These are phyloP conservation scores for Elysia chlorotica DNA, from an alignment of 1,140 invertebrate genomes.

Conservation along the genomic window DNA sequence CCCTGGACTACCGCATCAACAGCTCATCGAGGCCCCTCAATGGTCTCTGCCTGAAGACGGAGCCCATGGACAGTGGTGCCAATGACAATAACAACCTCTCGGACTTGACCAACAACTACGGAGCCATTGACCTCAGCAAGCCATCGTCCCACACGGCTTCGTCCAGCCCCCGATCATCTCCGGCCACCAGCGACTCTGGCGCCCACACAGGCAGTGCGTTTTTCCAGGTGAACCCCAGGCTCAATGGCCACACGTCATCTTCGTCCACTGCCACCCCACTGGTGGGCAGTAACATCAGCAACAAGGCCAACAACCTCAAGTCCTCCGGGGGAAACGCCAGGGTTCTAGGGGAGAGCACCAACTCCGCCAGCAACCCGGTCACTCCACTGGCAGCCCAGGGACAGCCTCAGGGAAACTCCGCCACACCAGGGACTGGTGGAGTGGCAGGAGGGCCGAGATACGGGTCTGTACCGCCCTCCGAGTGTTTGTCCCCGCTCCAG, in stretches of 20 bases:
- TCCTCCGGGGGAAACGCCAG: too few relatives aligned
- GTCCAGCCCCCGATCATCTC: conserved; percentile 43
- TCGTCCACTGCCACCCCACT: conserved; percentile 22
- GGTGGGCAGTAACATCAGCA: conserved; percentile 25
- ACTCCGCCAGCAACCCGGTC: too few relatives aligned
- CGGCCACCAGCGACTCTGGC: conserved; percentile 34
- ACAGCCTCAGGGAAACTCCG: too few relatives aligned
- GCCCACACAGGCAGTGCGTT: conserved; percentile 81
- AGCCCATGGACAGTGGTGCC: conserved; percentile 46
- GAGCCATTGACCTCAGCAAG: conserved; percentile 52
- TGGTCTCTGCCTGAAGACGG: conserved; percentile 39
- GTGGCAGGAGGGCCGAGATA: conserved; percentile 68
- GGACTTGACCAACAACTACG: conserved; percentile 38
- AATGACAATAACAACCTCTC: conserved; percentile 36
- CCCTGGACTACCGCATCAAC: conserved; percentile 13
- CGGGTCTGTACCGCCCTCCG: conserved; percentile 64
- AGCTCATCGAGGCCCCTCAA: conserved; percentile 16
- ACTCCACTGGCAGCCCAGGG: too few relatives aligned
- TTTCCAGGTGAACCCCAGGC: conserved; percentile 75
- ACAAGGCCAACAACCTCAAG: too few relatives aligned
- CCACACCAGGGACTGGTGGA: too few relatives aligned
- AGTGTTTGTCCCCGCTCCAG: conserved; percentile 79
- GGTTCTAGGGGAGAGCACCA: too few relatives aligned
- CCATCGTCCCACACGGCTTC: conserved; percentile 42
- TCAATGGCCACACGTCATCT: conserved; percentile 60